A percentile compares a stretch with the other conserved stretches of the same genome.
phyloP scores from a whole-genome alignment of 2,888 invertebrate genomes.

The Dimorphilus gyrociliatus region DNA sequence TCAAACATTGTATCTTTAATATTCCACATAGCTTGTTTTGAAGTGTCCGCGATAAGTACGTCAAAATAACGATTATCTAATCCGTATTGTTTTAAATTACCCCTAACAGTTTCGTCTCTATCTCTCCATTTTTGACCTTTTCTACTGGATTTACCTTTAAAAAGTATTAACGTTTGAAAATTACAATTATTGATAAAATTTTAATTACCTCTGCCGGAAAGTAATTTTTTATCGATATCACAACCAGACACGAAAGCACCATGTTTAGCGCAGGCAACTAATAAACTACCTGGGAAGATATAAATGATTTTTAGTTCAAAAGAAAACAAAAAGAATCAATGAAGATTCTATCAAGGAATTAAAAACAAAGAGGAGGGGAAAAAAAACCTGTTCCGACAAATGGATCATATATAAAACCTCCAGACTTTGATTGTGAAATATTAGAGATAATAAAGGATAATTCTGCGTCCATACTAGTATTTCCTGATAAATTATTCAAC shows the following conservation, averaged over 20 bases:
- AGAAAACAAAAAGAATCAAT: too few species aligned
- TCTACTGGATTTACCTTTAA: conserved; percentile 38
- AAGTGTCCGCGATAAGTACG: conserved; percentile 77
- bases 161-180: background rate
- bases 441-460: conserved; percentile 88
- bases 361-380: too few species aligned
- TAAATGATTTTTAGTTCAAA: background rate
- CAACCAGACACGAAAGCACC: conserved; percentile 33
- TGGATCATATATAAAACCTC: conserved; percentile 72
- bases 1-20: conserved; percentile 53
- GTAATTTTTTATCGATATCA: conserved; percentile 83
- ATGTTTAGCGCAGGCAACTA: conserved; percentile 30
- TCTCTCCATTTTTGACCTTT: conserved; percentile 41
- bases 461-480: conserved; percentile 95
- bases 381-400: conserved; percentile 69
- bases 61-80: conserved; percentile 60
- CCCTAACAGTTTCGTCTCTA: conserved; percentile 63
- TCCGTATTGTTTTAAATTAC: conserved; percentile 77
- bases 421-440: conserved; percentile 56
- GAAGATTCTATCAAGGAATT: too few species aligned
- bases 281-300: conserved; percentile 24
- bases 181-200: too few species aligned
- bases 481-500: conserved; percentile 36
- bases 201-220: conserved; percentile 52
- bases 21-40: conserved; percentile 64